phyloP scores from a whole-genome alignment of 2,797 vertebrate species.

The Sus cebifrons region DNA sequence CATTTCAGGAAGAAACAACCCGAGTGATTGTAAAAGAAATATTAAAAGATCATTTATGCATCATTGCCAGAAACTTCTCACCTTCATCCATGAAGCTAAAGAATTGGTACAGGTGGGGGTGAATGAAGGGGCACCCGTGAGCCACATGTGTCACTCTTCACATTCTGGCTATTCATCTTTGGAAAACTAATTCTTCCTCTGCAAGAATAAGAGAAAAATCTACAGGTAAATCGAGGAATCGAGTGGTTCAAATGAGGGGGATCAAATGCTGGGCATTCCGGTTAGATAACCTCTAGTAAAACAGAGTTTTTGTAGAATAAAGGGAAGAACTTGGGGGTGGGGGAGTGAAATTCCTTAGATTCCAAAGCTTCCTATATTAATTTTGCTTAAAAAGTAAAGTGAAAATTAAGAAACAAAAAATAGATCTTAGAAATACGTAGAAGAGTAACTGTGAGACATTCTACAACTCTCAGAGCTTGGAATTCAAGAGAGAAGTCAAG shows the following conservation, averaged over 20 bases:
- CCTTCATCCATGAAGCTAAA: background rate
- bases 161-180: background rate
- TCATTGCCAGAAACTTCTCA: background rate
- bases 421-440: background rate
- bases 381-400: constrained; percentile 22
- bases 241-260: constrained; percentile 4
- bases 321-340: background rate
- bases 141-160: background rate
- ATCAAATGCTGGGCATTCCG: constrained; percentile 13
- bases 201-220: background rate
- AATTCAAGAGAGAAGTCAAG: constrained; percentile 52
- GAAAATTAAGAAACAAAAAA: constrained; percentile 9
- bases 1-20: constrained; percentile 23
- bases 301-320: background rate
- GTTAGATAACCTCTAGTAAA: constrained; percentile 25
- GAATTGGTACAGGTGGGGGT: background rate
- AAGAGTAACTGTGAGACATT: background rate
- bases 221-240: constrained; percentile 19
- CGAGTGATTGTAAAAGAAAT: background rate
- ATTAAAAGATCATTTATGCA: background rate
- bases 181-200: background rate
- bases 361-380: background rate
- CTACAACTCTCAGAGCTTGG: background rate
- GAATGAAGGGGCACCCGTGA: background rate
- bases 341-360: constrained; percentile 33